A percentile compares a stretch with the other conserved stretches of the same genome.
phyloP scores from a whole-genome alignment of 1,140 invertebrate genomes.

The Bombus pyrosoma region DNA sequence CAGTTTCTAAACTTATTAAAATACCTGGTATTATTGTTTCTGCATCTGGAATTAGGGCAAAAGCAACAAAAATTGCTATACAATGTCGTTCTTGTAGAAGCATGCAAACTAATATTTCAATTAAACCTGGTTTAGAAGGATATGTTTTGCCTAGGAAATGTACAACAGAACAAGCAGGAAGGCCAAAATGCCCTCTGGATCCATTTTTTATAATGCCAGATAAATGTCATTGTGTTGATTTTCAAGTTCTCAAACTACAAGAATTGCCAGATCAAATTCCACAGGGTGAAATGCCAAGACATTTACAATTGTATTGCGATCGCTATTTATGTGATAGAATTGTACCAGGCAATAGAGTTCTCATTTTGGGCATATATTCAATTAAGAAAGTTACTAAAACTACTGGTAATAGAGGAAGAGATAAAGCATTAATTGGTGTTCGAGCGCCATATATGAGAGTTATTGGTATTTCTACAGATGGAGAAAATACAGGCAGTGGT shows the following conservation, averaged over 20 bases:
- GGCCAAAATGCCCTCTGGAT: conserved; percentile 97
- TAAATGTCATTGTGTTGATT: conserved; percentile 98
- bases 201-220: conserved; percentile 99
- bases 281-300: conserved; percentile 99
- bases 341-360: conserved; percentile 97
- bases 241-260: conserved; percentile 95
- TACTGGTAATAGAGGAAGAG: conserved; percentile 85
- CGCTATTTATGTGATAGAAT: conserved; percentile 97
- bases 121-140: conserved; percentile 98
- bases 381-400: conserved; percentile 94
- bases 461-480: conserved; percentile 94
- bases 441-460: conserved; percentile 97
- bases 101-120: conserved; percentile 93
- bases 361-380: conserved; percentile 97
- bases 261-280: conserved; percentile 98
- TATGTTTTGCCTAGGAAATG: conserved; percentile 98
- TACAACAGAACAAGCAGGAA: conserved; percentile 93
- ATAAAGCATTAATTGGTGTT: conserved; percentile 96
- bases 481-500: conserved; percentile 86
- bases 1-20: conserved; percentile 96
- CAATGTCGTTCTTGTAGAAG: conserved; percentile 97
- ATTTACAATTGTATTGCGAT: conserved; percentile 97
- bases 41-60: conserved; percentile 96
- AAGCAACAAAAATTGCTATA: conserved; percentile 97
- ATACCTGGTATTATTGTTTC: conserved; percentile 98